phyloP scores from a whole-genome alignment of 2,888 invertebrate species.

The Artemia sp. region DNA sequence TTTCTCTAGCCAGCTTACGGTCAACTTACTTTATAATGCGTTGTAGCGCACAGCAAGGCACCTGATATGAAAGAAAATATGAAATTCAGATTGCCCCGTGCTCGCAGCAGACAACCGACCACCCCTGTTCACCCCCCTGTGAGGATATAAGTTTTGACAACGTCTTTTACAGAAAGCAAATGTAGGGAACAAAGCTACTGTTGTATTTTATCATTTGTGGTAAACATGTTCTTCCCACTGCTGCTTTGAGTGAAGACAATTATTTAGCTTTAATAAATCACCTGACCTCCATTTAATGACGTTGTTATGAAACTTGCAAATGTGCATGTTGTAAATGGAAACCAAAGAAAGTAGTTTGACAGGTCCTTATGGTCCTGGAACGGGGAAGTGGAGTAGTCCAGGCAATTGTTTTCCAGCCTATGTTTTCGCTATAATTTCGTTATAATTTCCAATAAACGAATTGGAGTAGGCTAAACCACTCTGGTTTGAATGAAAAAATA shows the following conservation, averaged over 20 bases:
- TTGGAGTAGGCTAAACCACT: too few relatives aligned
- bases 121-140: background rate
- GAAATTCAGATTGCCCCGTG: slow-evolving; percentile 11
- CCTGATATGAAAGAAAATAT: slow-evolving; percentile 4
- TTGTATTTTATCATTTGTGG: slow-evolving; percentile 12
- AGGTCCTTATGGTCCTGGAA: too few relatives aligned
- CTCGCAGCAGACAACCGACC: background rate
- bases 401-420: too few relatives aligned
- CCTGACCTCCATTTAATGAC: too few relatives aligned
- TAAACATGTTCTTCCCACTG: slow-evolving; percentile 1
- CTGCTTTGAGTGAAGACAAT: background rate
- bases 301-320: too few relatives aligned
- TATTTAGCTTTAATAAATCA: too few relatives aligned
- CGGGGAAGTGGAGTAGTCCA: too few relatives aligned
- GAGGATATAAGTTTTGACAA: slow-evolving; percentile 14
- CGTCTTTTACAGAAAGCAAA: slow-evolving; percentile 4
- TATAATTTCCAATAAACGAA: too few relatives aligned
- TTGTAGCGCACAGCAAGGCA: background rate
- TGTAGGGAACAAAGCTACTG: slow-evolving; percentile 7
- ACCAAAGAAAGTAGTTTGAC: too few relatives aligned
- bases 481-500: too few relatives aligned
- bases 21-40: background rate
- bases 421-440: too few relatives aligned
- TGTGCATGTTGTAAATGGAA: too few relatives aligned
- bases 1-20: background rate